A percentile compares a stretch with the other conserved stretches of the same genome.
These are phyloP conservation scores for Camponotus floridanus DNA, from an alignment of 1,140 invertebrate genomes.

Conservation along the genomic window DNA sequence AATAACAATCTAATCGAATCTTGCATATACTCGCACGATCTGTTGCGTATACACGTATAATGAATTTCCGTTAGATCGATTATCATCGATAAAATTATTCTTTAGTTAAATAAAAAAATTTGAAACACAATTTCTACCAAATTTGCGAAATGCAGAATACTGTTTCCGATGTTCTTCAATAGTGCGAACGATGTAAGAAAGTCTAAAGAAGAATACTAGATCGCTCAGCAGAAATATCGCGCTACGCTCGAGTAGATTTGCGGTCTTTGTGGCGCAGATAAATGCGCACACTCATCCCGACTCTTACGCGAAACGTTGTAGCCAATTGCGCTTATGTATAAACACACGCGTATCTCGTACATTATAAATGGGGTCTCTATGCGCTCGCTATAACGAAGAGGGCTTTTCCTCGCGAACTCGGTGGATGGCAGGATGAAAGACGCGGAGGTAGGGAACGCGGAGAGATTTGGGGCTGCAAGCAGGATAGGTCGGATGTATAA, in stretches of 20 bases:
- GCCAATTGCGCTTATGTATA: slow-evolving; percentile 67
- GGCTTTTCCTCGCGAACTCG: slow-evolving; percentile 66
- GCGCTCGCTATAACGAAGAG: slow-evolving; percentile 72
- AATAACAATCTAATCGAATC: not conserved
- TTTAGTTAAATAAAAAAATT: slow-evolving; percentile 52
- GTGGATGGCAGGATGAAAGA: slow-evolving; percentile 36
- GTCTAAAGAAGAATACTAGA: slow-evolving; percentile 68
- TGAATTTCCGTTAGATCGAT: not conserved
- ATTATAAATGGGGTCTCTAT: slow-evolving; percentile 83
- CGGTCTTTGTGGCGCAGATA: slow-evolving; percentile 37
- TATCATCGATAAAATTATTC: not conserved
- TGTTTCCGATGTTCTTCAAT: not conserved
- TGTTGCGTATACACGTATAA: not conserved
- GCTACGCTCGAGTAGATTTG: slow-evolving; percentile 8
- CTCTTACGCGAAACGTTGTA: slow-evolving; percentile 57
- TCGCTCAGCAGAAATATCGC: slow-evolving; percentile 53
- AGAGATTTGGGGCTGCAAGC: slow-evolving; percentile 74
- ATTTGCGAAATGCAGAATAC: slow-evolving; percentile 2
- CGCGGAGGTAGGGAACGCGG: slow-evolving; percentile 55
- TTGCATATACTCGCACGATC: not conserved
- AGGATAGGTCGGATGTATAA: slow-evolving; percentile 80
- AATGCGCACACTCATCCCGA: slow-evolving; percentile 24
- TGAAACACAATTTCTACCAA: slow-evolving; percentile 27
- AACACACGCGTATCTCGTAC: slow-evolving; percentile 73
- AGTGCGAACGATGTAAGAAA: slow-evolving; percentile 45